A percentile compares a stretch with the other conserved stretches of the same genome.
Evolutionary conservation across 2,797 vertebrate genomes (phyloP).

Genomic region (Oreortyx pictus): DNA sequence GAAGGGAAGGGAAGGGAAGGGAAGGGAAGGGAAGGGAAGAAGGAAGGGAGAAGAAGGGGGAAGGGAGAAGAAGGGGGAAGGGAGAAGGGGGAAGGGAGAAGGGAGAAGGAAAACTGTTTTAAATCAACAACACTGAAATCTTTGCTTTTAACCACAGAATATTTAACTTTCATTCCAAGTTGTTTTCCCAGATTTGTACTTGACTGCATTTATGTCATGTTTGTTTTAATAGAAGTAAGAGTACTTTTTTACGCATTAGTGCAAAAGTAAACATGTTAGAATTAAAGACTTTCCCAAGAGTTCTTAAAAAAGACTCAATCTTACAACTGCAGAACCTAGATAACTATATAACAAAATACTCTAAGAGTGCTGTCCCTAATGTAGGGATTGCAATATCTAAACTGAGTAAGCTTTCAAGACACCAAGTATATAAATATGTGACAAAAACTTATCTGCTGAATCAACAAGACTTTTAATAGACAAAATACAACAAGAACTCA

Average conservation of each 20-base stretch:
- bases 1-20: too few relatives aligned
- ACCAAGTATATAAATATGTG: rapidly evolving
- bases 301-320: background rate
- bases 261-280: background rate
- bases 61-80: background rate
- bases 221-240: background rate
- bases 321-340: background rate
- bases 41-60: background rate
- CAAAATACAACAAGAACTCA: background rate
- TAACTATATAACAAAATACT: background rate
- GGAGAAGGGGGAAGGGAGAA: background rate
- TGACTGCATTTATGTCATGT: background rate
- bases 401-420: background rate
- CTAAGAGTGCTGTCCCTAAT: background rate
- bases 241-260: background rate
- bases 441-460: background rate
- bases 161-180: background rate
- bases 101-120: background rate
- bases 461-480: background rate
- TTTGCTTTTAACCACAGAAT: background rate
- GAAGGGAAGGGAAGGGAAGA: too few relatives aligned
- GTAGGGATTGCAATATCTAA: background rate
- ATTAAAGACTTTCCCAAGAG: background rate
- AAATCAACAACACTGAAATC: background rate
- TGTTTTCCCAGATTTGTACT: background rate